Conservation (phyloP, 1,140 invertebrate genomes). For the Aplysia californica region DNA sequence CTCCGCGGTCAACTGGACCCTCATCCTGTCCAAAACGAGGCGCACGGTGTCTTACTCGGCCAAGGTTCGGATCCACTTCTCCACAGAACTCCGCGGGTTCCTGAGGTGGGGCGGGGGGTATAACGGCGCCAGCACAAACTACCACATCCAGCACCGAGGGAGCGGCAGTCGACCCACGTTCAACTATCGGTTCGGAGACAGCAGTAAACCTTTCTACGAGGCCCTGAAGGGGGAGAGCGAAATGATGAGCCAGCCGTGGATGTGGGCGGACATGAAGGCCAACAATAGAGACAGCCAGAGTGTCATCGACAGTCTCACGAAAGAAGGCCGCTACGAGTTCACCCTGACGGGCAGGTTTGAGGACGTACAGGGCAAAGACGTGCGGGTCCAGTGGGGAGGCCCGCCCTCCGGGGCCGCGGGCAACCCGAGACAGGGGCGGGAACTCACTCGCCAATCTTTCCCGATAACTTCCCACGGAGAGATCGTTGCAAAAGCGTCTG, state of each 20-base stretch:
- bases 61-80: not conserved
- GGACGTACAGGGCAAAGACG: not conserved
- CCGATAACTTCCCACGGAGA: too few species aligned
- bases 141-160: conserved; percentile 1
- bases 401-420: too few species aligned
- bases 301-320: not conserved
- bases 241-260: not conserved
- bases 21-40: not conserved
- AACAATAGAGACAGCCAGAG: not conserved
- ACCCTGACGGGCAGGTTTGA: not conserved
- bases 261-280: not conserved
- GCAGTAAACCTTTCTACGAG: not conserved
- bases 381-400: not conserved
- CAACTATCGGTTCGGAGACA: not conserved
- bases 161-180: not conserved
- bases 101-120: not conserved
- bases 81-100: not conserved
- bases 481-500: too few species aligned
- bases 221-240: not conserved
- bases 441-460: too few species aligned
- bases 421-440: too few species aligned
- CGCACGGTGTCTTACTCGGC: conserved; percentile 4
- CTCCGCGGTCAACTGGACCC: not conserved
- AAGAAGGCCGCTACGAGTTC: not conserved
- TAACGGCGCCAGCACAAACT: not conserved